These are phyloP conservation scores for Esox masquinongy DNA, from an alignment of 2,797 vertebrate genomes.

Conservation along the genomic window DNA sequence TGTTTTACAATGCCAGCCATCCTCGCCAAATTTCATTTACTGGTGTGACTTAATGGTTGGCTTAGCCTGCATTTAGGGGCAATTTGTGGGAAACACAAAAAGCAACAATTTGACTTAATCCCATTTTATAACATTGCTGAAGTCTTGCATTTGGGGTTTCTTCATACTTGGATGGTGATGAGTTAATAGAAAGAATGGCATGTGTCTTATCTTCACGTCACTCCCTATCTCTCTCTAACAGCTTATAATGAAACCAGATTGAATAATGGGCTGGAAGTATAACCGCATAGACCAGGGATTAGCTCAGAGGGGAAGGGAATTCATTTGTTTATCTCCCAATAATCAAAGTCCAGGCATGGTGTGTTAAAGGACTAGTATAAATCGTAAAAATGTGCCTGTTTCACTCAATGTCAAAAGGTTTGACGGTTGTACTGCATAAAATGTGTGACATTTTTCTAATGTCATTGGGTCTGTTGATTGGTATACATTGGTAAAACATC, in stretches of 20 bases:
- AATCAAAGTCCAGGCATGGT: too few species aligned
- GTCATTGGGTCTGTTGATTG: too few species aligned
- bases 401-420: too few species aligned
- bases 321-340: too few species aligned
- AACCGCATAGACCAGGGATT: too few species aligned
- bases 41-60: constrained; percentile 61
- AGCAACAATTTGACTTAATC: constrained; percentile 17
- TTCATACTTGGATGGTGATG: constrained; percentile 14
- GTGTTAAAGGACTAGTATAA: too few species aligned
- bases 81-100: constrained; percentile 48
- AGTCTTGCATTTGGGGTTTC: constrained; percentile 19
- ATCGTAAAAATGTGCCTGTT: too few species aligned
- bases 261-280: too few species aligned
- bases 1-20: constrained; percentile 57
- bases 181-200: neutral
- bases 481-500: too few species aligned
- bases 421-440: too few species aligned
- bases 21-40: constrained; percentile 58
- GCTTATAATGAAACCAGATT: neutral
- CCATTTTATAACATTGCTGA: constrained; percentile 33
- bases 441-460: too few species aligned
- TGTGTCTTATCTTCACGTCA: neutral
- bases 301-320: too few species aligned
- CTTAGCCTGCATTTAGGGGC: constrained; percentile 39
- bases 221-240: neutral